Evolutionary conservation across 2,888 invertebrate genomes (phyloP).

Genomic region (Torymus aiolomorphi): DNA sequence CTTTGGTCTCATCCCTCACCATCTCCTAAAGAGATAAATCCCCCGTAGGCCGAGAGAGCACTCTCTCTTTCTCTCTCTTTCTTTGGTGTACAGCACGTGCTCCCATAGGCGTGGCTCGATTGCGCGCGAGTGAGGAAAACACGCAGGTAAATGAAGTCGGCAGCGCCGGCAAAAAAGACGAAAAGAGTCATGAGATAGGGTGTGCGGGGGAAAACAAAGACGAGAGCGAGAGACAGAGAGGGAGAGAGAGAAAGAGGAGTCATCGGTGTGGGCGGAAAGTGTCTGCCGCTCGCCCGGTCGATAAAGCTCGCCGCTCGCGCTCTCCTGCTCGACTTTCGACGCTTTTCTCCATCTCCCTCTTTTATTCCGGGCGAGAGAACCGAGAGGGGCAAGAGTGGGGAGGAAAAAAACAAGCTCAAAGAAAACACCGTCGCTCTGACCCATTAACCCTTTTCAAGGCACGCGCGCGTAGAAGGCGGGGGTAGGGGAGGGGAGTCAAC

Average conservation of each 20-base stretch:
- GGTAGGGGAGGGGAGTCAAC: neutral
- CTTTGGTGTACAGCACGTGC: neutral
- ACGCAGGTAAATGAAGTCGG: slow-evolving; percentile 30
- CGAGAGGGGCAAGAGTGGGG: neutral
- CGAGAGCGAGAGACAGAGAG: slow-evolving; percentile 15
- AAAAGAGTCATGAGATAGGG: neutral
- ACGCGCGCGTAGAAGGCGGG: no score
- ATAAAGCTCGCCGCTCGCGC: slow-evolving; percentile 52
- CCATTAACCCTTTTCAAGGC: slow-evolving; percentile 50
- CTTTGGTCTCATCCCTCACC: neutral
- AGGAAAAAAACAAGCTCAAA: slow-evolving; percentile 32
- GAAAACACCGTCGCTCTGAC: slow-evolving; percentile 37
- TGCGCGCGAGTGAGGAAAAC: neutral
- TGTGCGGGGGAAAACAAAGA: slow-evolving; percentile 3
- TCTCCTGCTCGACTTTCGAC: slow-evolving; percentile 49
- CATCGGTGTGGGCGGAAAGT: slow-evolving; percentile 44
- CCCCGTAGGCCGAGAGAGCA: neutral
- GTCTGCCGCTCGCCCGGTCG: slow-evolving; percentile 49
- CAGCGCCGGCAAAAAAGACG: neutral
- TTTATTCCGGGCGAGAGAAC: neutral
- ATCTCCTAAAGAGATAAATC: slow-evolving; percentile 21
- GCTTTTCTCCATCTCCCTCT: slow-evolving; percentile 2
- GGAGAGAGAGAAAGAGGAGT: slow-evolving; percentile 16
- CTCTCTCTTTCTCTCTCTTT: no score
- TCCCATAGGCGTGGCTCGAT: slow-evolving; percentile 46